phyloP scores from a whole-genome alignment of 2,888 invertebrate species.

The Ormyrus nitidulus region DNA sequence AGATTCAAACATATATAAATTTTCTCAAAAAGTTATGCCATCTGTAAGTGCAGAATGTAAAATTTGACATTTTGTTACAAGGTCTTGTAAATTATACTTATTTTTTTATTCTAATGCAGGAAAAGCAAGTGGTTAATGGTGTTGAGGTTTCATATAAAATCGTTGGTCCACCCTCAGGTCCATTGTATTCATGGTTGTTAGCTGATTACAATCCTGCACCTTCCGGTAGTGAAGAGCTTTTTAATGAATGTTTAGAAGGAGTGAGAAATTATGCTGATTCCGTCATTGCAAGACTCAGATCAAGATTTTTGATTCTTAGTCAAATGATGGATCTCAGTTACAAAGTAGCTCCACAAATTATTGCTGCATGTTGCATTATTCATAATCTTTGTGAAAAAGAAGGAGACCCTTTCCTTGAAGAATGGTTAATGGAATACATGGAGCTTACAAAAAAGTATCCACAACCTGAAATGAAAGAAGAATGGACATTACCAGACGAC shows the following conservation, averaged over 20 bases:
- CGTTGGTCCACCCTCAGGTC: constrained; percentile 59
- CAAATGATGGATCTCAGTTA: constrained; percentile 61
- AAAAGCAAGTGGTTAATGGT: constrained; percentile 57
- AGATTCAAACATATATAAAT: constrained; percentile 58
- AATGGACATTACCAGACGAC: constrained; percentile 2
- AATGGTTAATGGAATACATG: constrained; percentile 55
- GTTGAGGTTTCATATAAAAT: constrained; percentile 61
- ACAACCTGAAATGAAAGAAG: constrained; percentile 57
- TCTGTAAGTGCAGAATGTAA: constrained; percentile 30
- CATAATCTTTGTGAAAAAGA: constrained; percentile 63
- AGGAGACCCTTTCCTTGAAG: constrained; percentile 57
- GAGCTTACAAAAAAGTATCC: constrained; percentile 57
- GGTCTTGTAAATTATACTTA: not conserved
- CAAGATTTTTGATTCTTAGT: constrained; percentile 61
- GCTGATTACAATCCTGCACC: constrained; percentile 56
- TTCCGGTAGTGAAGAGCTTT: constrained; percentile 51
- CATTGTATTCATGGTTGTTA: constrained; percentile 60
- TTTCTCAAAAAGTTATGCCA: constrained; percentile 57
- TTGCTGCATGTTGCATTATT: constrained; percentile 63
- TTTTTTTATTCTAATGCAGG: constrained; percentile 44
- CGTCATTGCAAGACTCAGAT: constrained; percentile 60
- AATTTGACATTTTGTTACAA: not conserved
- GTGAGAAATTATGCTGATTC: constrained; percentile 58
- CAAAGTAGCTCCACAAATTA: constrained; percentile 62
- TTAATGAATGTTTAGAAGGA: constrained; percentile 59